Evolutionary conservation across 1,140 invertebrate genomes (phyloP), one percentile per base, ranked within the genome.

Genomic region (Dinoponera quadriceps): DNA sequence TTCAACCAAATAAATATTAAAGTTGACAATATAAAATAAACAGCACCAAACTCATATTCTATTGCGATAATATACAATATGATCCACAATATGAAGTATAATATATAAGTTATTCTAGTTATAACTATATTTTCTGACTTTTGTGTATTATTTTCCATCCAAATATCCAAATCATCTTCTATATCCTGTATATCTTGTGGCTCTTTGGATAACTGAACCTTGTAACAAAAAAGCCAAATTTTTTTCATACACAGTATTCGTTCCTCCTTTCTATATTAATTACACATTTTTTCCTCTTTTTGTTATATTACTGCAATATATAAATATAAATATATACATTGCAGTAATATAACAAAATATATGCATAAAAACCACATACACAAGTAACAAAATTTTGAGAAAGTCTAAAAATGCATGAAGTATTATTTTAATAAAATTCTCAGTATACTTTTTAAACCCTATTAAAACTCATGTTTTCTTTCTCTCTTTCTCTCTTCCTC

Each of bases 41-140:
- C 97, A 57, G 97, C 96, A 66, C 98, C 99, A 95, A 99, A 99
- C 94, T 98, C 96, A 22, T 98, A 89, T 89, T 97, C 95, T 44
- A 99, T 94, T 72, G 97, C 97, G 68, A 97, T 95, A 33, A 94
- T 90, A 91, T 96, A 97, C 2, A 97, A 86, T 0, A 95, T 95
- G 0, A 93, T 83, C 97, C 97, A 98, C 2, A 97, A 89, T 3
- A 95, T 83, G 80, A 96, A 94, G 83, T 95, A 95, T 1, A 96
- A 88, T 2, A 91, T 57, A 80, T 92, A 91, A 60, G 74, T 89
- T 13, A 92, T 33, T 59, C 74, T 66, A 22, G 65, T 90, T 25
- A 92, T 33, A 22, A 89, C 27, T 22, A 86, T 83, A 86, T 71
- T 88, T 48, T 55, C 84, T 22, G 87, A 81, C 25, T 89, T 60